Evolutionary conservation across 2,113 vertebrate species (phyloP), one percentile per base, ranked within the genome.

Genomic region (Mionectes macconnelli): DNA sequence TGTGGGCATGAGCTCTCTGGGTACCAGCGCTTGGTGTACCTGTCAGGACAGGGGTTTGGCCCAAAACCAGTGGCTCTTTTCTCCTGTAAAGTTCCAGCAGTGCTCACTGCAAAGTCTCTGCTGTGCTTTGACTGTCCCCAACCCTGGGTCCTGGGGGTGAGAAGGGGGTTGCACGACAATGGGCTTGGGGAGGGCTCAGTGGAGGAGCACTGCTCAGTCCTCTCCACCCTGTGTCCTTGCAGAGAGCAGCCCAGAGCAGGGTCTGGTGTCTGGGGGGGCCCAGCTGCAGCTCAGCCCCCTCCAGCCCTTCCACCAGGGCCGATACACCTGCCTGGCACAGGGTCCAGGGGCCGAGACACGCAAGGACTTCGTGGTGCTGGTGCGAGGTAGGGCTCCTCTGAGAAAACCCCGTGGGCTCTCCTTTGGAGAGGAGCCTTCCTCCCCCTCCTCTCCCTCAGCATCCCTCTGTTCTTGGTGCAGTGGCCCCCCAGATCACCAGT

Each of bases 251-350:
- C 37, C 94, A 50, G 98, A 96, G 68, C 96, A 64, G 55, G 98
- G 98, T 6, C 95, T 99, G 98, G 98, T 98, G 23, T 50, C 97
- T 0, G 95, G 97, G 13, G 98, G 98, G 2, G 97, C 88, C 23
- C 97, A 98, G 67, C 98, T 99, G 67, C 99, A 99, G 96, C 96
- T 99, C 92, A 98, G 98, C n/a, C 98, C 97, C 62, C 97, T 99
- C 55, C 98, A 98, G 94, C 98, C 98, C 8, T 97, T 96, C 94
- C 99, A 99, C 47, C 98, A 98, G 2, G 99, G 99, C 23, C 98
- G 68, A 2, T 99, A 99, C 96, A 98, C 98, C 17, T 99, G 99
- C 23, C 94, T 99, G 90, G 98, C 96, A 0, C 96, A 66, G 94
- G 99, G 98, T 62, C 45, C 56, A 0, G 97, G 98, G 67, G 95